Base-by-base conservation (phyloP, 2,113 vertebrate genomes). In the Machaerirhynchus nigripectus region DNA sequence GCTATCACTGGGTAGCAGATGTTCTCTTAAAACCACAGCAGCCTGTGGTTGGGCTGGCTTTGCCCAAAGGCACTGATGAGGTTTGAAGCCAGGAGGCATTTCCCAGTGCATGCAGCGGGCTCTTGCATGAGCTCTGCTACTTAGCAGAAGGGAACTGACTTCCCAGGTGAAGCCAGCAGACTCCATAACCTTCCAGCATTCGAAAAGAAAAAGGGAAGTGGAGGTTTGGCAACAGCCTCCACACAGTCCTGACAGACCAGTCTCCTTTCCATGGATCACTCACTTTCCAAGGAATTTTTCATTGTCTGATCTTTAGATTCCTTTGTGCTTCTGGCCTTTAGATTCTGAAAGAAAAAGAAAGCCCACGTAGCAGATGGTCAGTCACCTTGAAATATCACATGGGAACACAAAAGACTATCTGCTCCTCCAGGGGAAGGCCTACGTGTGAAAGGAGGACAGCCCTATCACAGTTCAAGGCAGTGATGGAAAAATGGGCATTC, bases 261-360 rank as follows among this genome's bases (percentile, higher is more conserved):
- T 59, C 31, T 85, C 61, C 65, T 79, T 63, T 68, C 28, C 21
- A 17, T 4, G 57, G 68, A 87, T 79, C 59, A 98, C 99, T 98
- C 95, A 99, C 99, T 99, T 98, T 99, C 99, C 84, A 99, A 96
- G 60, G 99, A 99, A 97, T 99, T 99, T 97, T 99, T 99, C 50
- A 98, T 98, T 0, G 98, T 98, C 89, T 98, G 98, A 79, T 99
- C 99, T 95, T 99, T 99, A 70, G 98, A 98, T 67, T 99, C 99
- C 96, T 99, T 99, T 56, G 98, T 99, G 95, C 98, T 99, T 95
- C 99, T 98, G 93, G 99, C 99, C 96, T 98, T 99, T 68, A 99
- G 98, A 97, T 99, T 99, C 99, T 99, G 64, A 94, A 93, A 97
- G 83, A 95, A 84, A 96, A 97, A 87, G 80, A 78, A 90, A 84